phyloP scores from a whole-genome alignment of 2,888 invertebrate genomes.

The Unio pictorum region DNA sequence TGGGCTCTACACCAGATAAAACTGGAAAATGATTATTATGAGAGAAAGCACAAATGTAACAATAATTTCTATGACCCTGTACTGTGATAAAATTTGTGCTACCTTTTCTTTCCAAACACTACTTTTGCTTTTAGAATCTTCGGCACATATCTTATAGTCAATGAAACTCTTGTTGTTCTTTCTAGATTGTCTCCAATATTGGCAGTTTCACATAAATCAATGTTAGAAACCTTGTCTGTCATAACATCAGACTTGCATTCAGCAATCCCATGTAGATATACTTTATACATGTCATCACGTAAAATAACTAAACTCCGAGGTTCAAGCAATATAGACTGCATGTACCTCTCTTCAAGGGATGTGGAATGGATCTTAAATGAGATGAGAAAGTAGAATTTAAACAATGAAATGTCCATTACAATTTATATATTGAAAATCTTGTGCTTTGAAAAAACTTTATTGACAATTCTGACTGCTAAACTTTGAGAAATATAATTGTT shows the following conservation, averaged over 20 bases:
- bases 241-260: slow-evolving; percentile 79
- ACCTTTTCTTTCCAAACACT: slow-evolving; percentile 57
- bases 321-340: slow-evolving; percentile 85
- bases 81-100: slow-evolving; percentile 3
- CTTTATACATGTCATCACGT: slow-evolving; percentile 85
- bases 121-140: slow-evolving; percentile 74
- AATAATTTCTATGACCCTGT: neutral
- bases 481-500: no score
- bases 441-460: no score
- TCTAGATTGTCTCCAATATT: slow-evolving; percentile 77
- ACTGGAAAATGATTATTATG: no score
- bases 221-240: slow-evolving; percentile 70
- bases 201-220: slow-evolving; percentile 78
- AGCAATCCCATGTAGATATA: slow-evolving; percentile 89
- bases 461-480: no score
- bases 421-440: no score
- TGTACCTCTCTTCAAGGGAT: slow-evolving; percentile 65
- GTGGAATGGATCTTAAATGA: slow-evolving; percentile 6
- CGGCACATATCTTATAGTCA: slow-evolving; percentile 94
- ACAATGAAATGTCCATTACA: no score
- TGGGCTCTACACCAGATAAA: no score
- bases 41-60: no score
- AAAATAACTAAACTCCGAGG: slow-evolving; percentile 90
- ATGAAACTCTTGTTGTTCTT: slow-evolving; percentile 84
- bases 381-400: neutral